These are phyloP conservation scores for Zygogramma bicolorata DNA, from an alignment of 2,888 invertebrate species.

Conservation along the genomic window DNA sequence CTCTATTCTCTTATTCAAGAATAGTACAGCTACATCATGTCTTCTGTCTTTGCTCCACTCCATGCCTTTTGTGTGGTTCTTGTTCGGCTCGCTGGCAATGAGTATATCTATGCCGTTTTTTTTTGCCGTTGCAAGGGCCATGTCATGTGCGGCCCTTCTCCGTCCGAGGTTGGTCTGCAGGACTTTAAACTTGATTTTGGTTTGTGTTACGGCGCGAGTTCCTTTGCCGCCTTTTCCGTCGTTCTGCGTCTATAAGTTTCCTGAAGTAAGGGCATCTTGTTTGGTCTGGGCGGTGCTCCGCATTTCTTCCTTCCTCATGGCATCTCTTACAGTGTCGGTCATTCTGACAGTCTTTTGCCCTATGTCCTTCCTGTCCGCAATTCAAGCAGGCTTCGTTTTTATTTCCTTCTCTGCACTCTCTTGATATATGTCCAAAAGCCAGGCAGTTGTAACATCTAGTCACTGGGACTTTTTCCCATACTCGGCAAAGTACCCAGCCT, in stretches of 20 bases:
- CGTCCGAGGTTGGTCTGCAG: neutral
- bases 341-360: slow-evolving; percentile 9
- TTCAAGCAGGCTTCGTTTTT: slow-evolving; percentile 16
- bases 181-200: neutral
- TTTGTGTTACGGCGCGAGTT: neutral
- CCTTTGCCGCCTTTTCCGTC: neutral
- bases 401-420: slow-evolving; percentile 21
- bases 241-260: neutral
- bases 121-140: neutral
- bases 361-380: slow-evolving; percentile 20
- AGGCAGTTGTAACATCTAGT: slow-evolving; percentile 18
- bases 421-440: slow-evolving; percentile 14
- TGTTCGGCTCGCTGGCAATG: neutral
- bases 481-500: slow-evolving; percentile 11
- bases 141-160: neutral
- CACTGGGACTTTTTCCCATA: slow-evolving; percentile 12
- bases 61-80: neutral
- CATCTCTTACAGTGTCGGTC: neutral
- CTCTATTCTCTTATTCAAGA: slow-evolving; percentile 7
- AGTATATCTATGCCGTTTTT: neutral
- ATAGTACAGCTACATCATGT: slow-evolving; percentile 10
- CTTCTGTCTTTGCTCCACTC: slow-evolving; percentile 19
- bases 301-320: neutral
- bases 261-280: slow-evolving; percentile 18
- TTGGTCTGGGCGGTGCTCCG: neutral